Percentiles rank a stretch among this genome's conserved stretches.
phyloP scores from a whole-genome alignment of 2,113 vertebrate species.

The Hypanus sabinus region DNA sequence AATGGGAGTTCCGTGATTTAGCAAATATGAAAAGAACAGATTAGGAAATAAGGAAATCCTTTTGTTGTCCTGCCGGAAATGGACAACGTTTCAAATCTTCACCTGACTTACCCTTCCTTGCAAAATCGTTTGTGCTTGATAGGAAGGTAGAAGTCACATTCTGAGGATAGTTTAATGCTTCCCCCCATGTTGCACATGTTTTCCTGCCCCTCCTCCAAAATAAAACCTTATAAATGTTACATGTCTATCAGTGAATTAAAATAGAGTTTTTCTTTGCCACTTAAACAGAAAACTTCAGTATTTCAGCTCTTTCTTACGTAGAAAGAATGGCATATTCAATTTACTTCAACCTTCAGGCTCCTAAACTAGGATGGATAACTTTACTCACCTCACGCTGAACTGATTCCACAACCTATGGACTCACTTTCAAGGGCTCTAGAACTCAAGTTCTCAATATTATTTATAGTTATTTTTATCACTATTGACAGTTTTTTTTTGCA shows the following conservation, averaged over 20 bases:
- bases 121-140: neutral
- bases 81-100: neutral
- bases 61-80: neutral
- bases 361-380: no score
- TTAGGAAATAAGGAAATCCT: neutral
- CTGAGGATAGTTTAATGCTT: neutral
- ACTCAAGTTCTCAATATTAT: no score
- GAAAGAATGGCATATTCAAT: neutral
- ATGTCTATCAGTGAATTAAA: neutral
- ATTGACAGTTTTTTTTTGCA: no score
- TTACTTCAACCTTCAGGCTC: neutral
- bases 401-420: no score
- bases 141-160: neutral
- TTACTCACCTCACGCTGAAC: no score
- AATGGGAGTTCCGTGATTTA: neutral
- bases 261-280: neutral
- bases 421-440: no score
- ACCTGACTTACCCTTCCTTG: neutral
- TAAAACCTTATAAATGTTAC: neutral
- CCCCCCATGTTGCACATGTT: neutral
- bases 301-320: neutral
- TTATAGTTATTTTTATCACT: no score
- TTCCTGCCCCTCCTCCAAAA: neutral
- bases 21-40: neutral
- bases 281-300: neutral